Evolutionary conservation across 2,113 vertebrate species (phyloP), one percentile per base, ranked within the genome.

Genomic region (Ahaetulla prasina): DNA sequence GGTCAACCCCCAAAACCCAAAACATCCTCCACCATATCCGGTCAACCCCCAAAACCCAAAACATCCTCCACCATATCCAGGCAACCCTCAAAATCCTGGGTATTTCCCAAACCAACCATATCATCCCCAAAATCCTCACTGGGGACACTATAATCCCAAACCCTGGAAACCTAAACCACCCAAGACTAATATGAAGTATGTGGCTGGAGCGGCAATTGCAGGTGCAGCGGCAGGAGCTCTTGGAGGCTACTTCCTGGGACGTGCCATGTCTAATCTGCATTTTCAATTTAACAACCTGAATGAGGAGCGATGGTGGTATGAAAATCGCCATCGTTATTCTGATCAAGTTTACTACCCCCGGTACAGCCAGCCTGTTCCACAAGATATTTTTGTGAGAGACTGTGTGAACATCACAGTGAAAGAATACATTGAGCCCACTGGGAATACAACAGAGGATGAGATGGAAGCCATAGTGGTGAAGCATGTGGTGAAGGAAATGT

Each of bases 321-420:
- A 96, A 35, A 97, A 97, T 93, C 96, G 95, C 89, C 1, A 97
- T 90, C 96, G 96, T n/a, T 97, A 96, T 93, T 96, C 97, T n/a
- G 94, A 94, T 90, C 95, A 92, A 50, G 96, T 97, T 84, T 97
- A 97, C 92, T 97, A 97, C 89, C 92, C 18, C 88, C 94, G 94
- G 0, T 93, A 91, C 25, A 92, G 95, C 30, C 91, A 94, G 90
- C 96, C 96, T n/a, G 92, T 2, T 88, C 93, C 50, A 68, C 52
- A 96, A 94, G 96, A 96, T 50, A 95, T 27, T 68, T 97, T 97
- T 1, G 96, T 97, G 86, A 91, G 89, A 0, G 97, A 97, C 87
- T 97, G 97, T 1, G 95, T 96, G 92, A 97, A 97, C 2, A 95
- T 96, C 92, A 96, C 97, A 0, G 89, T 97, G 89, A 96, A 94